Evolutionary conservation across 2,888 invertebrate species (phyloP), one percentile per base, ranked within the genome.

Genomic region (Lasioglossum oenotherae): DNA sequence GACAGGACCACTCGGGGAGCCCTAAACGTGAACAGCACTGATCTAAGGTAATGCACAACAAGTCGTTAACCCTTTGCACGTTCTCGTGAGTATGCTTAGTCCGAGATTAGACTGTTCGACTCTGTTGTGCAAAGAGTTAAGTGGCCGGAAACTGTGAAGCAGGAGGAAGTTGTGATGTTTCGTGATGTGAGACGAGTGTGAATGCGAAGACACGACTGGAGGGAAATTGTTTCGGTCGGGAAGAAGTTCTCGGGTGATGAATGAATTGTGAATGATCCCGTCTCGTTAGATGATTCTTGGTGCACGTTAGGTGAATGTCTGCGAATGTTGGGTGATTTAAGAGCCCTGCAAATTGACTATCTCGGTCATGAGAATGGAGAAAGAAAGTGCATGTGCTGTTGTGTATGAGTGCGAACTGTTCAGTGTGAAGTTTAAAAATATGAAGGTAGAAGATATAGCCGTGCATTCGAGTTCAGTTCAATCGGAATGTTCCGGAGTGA

Each of bases 381-480:
- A 44, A 19, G 2, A 67, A 23, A 2, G 23, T 35, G 38, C 23
- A 38, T 69, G 38, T 69, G 69, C 12, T 23, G n/a, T 41, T 41
- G n/a, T 71, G 38, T 41, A 12, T 12, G 71, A 71, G 38, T 71
- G 71, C 41, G 10, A 14, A 71, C 4, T 71, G 69, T 71, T 69
- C n/a, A 41, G 41, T 71, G 49, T 73, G 12, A 31, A 19, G 73
- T 31, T 41, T 46, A 6, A 74, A 14, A 31, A 35, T 57, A 57
- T 38, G 12, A 41, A 71, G 38, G 71, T 41, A 6, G n/a, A n/a
- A 38, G 46, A 72, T n/a, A n/a, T 16, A 78, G 64, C 27, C 49
- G 57, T 78, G 46, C n/a, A 78, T 41, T 46, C 72, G 81, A 79
- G 41, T 79, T n/a, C 19, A 38, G 64, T 72, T 72, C 60, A 64